Evolutionary conservation across 2,888 invertebrate genomes (phyloP), one percentile per base, ranked within the genome.

Genomic region (Epinotia bilunana): DNA sequence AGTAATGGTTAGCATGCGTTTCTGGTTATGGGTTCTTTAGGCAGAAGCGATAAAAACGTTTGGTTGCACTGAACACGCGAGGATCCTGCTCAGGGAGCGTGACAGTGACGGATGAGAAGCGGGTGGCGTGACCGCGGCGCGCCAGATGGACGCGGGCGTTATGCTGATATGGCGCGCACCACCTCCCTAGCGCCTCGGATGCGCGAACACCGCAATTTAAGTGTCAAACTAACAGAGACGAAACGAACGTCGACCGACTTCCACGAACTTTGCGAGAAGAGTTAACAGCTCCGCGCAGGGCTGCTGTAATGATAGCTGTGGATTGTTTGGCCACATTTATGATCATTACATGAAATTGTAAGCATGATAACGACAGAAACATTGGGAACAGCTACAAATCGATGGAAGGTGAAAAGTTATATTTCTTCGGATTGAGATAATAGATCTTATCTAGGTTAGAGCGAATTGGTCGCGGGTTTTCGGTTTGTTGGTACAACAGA

Each of bases 41-140:
- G 85, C 87, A 89, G 88, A 85, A 86, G 83, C 82, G 88, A 88
- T 91, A 90, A 89, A 88, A 90, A 88, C 87, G 84, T 85, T 91
- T 90, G 87, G 88, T 88, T 81, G 86, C 86, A 82, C 83, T 83
- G 83, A 82, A 87, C 86, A 89, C 85, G 88, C 90, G 90, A 86
- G 89, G 90, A 89, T 85, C 86, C 83, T 84, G 85, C 81, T 80
- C 81, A 80, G 83, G 80, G 79, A 82, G 83, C 83, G 83, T 85
- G 90, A 90, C 89, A 87, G 85, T 91, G 90, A 92, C 86, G 85
- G 85, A 91, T 91, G 86, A 83, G 81, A 81, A 77, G 84, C 81
- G 79, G 82, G 78, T 83, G 83, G 83, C 81, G 80, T 83, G 83
- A 82, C 82, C 79, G 81, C 76, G 63, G 76, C 78, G 77, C 78